Percentiles rank a stretch among this genome's conserved stretches.
Evolutionary conservation across 2,113 vertebrate species (phyloP).

Genomic region (Rhombomys opimus): DNA sequence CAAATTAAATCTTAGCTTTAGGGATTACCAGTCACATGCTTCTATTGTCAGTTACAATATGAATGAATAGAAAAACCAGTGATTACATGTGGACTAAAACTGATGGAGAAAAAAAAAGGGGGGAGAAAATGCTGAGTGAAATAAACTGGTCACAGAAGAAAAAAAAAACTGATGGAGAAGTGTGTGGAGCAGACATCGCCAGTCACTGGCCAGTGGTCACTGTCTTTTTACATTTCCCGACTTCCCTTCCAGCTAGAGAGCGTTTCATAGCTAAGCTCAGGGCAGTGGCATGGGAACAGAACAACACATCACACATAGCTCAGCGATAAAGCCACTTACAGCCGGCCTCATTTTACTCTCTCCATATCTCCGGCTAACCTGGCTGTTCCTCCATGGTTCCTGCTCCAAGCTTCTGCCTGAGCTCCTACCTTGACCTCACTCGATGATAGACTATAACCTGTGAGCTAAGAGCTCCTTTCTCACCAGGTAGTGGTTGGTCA

Average conservation of each 20-base stretch:
- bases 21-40: background rate
- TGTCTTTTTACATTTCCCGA: background rate
- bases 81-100: slow-evolving; percentile 4
- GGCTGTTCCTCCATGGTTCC: background rate
- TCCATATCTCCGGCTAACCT: background rate
- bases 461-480: background rate
- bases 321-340: background rate
- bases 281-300: background rate
- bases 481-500: background rate
- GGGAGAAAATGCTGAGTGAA: too few species aligned
- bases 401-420: background rate
- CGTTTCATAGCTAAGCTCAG: slow-evolving; percentile 2
- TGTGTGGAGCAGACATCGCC: background rate
- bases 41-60: background rate
- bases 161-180: background rate
- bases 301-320: background rate
- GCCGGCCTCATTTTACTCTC: background rate
- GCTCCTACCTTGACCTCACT: background rate
- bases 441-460: background rate
- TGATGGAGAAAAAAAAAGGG: background rate
- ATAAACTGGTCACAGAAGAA: too few species aligned
- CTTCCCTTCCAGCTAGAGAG: slow-evolving; percentile 26
- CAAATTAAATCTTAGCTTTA: slow-evolving; percentile 4
- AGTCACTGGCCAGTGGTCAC: background rate
- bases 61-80: background rate